A percentile compares a stretch with the other conserved stretches of the same genome.
These are phyloP conservation scores for Carcina quercana DNA, from an alignment of 2,888 invertebrate species.

Conservation along the genomic window DNA sequence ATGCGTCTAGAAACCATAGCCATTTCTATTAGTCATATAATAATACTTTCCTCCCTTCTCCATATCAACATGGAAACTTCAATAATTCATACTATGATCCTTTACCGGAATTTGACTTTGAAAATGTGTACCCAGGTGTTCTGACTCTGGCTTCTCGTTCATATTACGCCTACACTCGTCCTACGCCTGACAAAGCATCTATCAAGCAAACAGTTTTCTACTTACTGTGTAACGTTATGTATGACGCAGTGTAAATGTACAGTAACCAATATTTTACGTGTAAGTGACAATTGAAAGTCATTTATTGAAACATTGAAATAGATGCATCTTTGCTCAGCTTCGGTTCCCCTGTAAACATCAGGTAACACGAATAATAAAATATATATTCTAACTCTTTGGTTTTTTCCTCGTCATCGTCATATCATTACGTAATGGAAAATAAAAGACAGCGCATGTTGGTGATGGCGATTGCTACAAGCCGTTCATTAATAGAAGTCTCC, in stretches of 20 bases:
- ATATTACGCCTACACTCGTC: conserved; percentile 4
- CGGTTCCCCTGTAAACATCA: not conserved
- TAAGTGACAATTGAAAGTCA: conserved; percentile 21
- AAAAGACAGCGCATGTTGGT: no score
- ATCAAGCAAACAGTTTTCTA: conserved; percentile 15
- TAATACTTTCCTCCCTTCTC: no score
- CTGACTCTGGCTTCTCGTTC: conserved; percentile 10
- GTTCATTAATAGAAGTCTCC: no score
- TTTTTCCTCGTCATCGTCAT: no score
- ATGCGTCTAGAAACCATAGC: no score
- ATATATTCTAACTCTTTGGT: no score
- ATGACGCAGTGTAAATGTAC: conserved; percentile 5
- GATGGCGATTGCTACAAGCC: no score
- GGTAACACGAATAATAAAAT: no score
- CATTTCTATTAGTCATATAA: no score
- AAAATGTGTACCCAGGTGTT: conserved; percentile 47
- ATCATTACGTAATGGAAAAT: no score
- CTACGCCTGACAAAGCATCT: conserved; percentile 12
- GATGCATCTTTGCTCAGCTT: conserved; percentile 15
- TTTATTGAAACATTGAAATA: conserved; percentile 26
- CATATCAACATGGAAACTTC: conserved; percentile 22
- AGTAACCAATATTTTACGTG: no score
- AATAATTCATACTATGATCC: conserved; percentile 34
- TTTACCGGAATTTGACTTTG: conserved; percentile 46
- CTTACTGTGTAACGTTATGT: conserved; percentile 7